Base-by-base conservation (phyloP, 30 jellyfish, hydroid and myxozoan genomes). In the Sanderia malayensis region DNA sequence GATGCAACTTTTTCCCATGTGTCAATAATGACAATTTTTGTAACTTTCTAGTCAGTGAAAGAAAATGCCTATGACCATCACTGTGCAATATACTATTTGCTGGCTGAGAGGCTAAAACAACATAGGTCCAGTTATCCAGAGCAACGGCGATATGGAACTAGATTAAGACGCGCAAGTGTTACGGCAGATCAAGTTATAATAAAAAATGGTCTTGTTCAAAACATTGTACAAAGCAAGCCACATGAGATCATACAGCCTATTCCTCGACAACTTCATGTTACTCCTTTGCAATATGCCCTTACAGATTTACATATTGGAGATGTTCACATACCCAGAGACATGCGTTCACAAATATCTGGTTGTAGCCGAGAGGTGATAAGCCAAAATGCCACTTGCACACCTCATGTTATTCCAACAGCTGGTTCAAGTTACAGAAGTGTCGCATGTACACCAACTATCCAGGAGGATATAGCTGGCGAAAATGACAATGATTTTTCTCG, bases 61-160 rank as follows among this genome's bases (percentile, higher is more conserved):
- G 91, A 71, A 28, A 90, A 82, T 62, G 88, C 72, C 1, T 90
- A 82, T 79, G 98, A 90, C 66, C 98, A 90, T 45, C 96, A 83
- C 58, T 59, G 95, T 31, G 98, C 98, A 55, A 90, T 90, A 58
- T 90, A 90, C 79, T 78, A 83, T 67, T 60, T 90, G 66, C 81
- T 90, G 22, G 88, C 93, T 30, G 98, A 90, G 44, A 45, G 98
- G 41, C 80, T 90, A 73, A 77, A 78, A 74, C 95, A 84, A 61
- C 95, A 90, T 76, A 74, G 98, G 11, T 83, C 98, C 9, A 83
- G 96, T 66, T 90, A 90, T 45, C 98, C 98, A 30, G 98, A 90
- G 28, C 90, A 82, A 32, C 86, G 88, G 31, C 47, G 87, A 46
- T 76, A 67, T 45, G 87, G 96, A 13, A 90, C 98, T 7, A 59